Percentiles rank a stretch among this genome's conserved stretches.
These are phyloP conservation scores for Anthoscopus minutus DNA, from an alignment of 2,113 vertebrate species.

Conservation along the genomic window DNA sequence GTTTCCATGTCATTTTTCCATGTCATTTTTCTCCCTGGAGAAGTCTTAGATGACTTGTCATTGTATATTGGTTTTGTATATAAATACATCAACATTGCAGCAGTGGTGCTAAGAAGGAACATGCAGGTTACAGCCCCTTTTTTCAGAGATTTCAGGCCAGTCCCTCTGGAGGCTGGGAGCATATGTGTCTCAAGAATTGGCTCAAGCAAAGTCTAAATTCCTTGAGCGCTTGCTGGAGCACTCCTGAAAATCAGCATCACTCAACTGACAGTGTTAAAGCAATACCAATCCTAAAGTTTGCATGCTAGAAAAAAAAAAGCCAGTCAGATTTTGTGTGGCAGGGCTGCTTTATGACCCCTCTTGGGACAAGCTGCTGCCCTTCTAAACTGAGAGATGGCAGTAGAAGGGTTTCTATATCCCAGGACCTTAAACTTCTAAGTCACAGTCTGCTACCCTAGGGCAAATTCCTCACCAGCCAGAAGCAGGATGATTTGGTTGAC, in stretches of 20 bases:
- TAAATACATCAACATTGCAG: background rate
- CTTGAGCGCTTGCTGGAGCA: background rate
- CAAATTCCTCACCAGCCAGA: background rate
- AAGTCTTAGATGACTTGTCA: background rate
- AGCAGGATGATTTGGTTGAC: background rate
- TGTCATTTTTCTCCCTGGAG: background rate
- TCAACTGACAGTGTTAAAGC: background rate
- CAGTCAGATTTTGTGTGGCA: background rate
- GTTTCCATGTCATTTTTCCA: fast-evolving
- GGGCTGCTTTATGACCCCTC: background rate
- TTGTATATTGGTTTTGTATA: background rate
- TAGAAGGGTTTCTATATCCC: background rate
- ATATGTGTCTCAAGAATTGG: background rate
- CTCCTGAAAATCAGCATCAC: background rate
- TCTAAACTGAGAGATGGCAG: background rate
- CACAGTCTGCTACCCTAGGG: background rate
- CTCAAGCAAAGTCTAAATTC: background rate
- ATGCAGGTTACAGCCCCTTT: background rate
- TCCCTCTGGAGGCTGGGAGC: background rate
- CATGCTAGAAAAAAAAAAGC: background rate
- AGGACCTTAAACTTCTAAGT: background rate
- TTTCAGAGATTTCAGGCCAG: background rate
- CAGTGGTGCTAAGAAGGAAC: background rate
- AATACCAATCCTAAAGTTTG: background rate
- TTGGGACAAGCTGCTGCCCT: background rate